These are phyloP conservation scores for Danio tinwini DNA, from an alignment of 2,797 vertebrate genomes.

Conservation along the genomic window DNA sequence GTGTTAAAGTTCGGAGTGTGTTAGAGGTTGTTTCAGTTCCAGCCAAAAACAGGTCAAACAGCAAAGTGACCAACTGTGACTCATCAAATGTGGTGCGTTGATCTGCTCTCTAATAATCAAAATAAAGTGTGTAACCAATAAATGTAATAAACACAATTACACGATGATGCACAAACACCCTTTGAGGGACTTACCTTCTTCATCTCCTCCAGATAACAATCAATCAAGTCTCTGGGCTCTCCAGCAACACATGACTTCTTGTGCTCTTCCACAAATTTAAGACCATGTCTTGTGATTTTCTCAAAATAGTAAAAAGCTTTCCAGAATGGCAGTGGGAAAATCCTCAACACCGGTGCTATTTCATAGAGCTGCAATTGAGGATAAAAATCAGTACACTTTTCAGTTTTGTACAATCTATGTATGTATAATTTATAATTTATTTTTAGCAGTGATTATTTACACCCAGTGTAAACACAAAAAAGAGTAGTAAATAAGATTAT, in stretches of 20 bases:
- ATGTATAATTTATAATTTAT: background rate
- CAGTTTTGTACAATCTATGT: background rate
- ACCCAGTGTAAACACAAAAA: background rate
- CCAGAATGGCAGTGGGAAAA: slow-evolving; percentile 10
- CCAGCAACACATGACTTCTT: slow-evolving; percentile 6
- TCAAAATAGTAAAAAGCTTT: slow-evolving; percentile 22
- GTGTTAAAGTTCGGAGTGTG: slow-evolving; percentile 25
- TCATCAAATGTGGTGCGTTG: slow-evolving; percentile 11
- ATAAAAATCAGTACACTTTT: background rate
- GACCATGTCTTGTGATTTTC: slow-evolving; percentile 11
- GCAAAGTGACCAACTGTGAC: slow-evolving; percentile 25
- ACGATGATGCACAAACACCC: background rate
- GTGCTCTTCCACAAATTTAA: slow-evolving; percentile 39
- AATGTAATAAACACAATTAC: background rate
- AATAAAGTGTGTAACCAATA: background rate
- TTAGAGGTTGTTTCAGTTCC: background rate
- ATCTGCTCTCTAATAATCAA: background rate
- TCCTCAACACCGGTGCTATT: background rate
- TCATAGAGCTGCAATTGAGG: slow-evolving; percentile 24
- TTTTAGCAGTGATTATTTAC: background rate
- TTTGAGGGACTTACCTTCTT: background rate
- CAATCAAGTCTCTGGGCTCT: slow-evolving; percentile 36
- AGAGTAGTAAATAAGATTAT: background rate
- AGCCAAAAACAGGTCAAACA: slow-evolving; percentile 18
- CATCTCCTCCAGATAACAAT: slow-evolving; percentile 42